Evolutionary conservation across 2,113 vertebrate species (phyloP), one percentile per base, ranked within the genome.

Genomic region (Todiramphus saurophagus): DNA sequence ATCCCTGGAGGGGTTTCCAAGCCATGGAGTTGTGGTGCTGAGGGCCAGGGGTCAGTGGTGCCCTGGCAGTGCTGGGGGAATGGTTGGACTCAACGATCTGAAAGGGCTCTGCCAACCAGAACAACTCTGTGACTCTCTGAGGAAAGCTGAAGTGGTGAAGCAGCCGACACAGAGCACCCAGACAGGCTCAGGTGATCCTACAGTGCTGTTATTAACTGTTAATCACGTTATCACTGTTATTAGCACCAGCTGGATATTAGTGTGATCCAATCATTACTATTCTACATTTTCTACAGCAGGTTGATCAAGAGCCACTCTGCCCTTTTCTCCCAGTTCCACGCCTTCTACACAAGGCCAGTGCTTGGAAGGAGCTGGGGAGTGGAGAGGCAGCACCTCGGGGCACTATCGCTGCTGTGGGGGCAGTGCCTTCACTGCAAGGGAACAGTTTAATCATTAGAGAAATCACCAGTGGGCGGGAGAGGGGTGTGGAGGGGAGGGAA

Each of bases 191-290:
- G 53, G 35, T 12, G 24, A 6, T n/a, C 30, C 24, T 44, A 80
- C 48, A 35, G 48, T 21, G 48, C 48, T 50, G 48, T 50, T 21
- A 24, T 23, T 24, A 50, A 50, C 48, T 50, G 48, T 13, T 50
- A 50, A 12, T 50, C 11, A 50, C 12, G 21, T 24, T 12, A 50
- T 50, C 6, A 5, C 44, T 37, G n/a, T 0, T n/a, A 7, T 16
- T 35, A 68, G 44, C 33, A 58, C 13, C 88, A 75, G 28, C 24
- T 13, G 46, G 30, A 17, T 8, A 37, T 25, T 21, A 83, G 13
- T 11, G 2, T 2, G 7, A 58, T 1, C 28, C 20, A 35, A 11
- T 30, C 17, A 30, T 6, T 14, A 7, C 24, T 46, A 0, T 17
- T 66, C 67, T 13, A 3, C 5, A 5, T 51, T 77, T 83, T 31